Conservation (phyloP, 2,797 vertebrate genomes). For the Staurois parvus region DNA sequence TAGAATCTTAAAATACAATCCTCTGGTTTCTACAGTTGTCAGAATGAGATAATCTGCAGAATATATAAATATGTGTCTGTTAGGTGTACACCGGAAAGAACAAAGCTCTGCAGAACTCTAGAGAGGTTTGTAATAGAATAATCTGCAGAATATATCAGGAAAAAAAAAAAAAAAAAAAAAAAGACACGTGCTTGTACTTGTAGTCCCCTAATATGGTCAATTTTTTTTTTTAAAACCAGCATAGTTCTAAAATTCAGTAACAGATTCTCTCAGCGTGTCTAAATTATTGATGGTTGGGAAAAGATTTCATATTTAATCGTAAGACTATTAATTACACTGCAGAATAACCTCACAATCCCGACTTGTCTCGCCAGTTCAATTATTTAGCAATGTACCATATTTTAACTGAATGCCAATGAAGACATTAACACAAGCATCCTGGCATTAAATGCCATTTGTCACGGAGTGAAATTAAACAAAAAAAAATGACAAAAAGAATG, state of each 20-base stretch:
- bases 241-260: not conserved
- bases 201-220: not conserved
- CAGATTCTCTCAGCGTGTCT: slow-evolving; percentile 63
- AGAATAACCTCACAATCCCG: slow-evolving; percentile 61
- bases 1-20: too few species aligned
- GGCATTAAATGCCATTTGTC: slow-evolving; percentile 49
- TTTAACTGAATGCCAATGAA: slow-evolving; percentile 62
- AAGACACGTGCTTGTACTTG: not conserved
- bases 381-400: slow-evolving; percentile 66
- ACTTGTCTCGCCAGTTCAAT: slow-evolving; percentile 67
- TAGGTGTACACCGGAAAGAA: not conserved
- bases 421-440: not conserved
- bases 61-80: not conserved
- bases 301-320: slow-evolving; percentile 76
- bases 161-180: too few species aligned
- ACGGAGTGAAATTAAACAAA: slow-evolving; percentile 8
- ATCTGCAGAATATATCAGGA: too few species aligned
- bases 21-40: too few species aligned
- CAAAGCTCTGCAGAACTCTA: not conserved
- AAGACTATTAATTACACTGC: slow-evolving; percentile 76
- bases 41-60: too few species aligned
- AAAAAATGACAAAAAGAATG: slow-evolving; percentile 19
- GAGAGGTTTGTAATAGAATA: too few species aligned
- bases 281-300: slow-evolving; percentile 73
- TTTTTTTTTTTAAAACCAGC: not conserved